Base-by-base conservation (phyloP, 2,888 invertebrate species). In the Tinea semifulvella region DNA sequence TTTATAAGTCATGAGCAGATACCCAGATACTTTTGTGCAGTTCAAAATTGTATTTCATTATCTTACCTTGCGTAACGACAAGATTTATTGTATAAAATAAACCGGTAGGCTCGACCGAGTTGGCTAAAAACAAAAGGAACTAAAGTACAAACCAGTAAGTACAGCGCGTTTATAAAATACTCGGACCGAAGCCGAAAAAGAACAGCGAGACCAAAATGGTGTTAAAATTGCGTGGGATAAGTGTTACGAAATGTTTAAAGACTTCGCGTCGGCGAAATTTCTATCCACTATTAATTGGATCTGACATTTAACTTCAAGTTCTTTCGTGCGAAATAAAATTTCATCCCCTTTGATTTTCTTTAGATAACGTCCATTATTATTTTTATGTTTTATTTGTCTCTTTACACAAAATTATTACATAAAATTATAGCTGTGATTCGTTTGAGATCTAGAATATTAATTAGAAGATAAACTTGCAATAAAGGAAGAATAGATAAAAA, bases 141-240 rank as follows among this genome's bases (percentile, higher is more conserved):
- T 7, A 31, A 14, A 14, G 11, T 14, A 31, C 31, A 13, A 7
- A 8, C 22, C 22, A 8, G 31, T 14, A n/a, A 31, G 31, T 7
- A n/a, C n/a, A n/a, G n/a, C n/a, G n/a, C 31, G 31, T 31, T 31
- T 31, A 13, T 31, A 31, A 31, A 31, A 31, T 13, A n/a, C 31
- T 31, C 13, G 31, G 31, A 13, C 4, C 31, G 31, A 31, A 10
- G 11, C 11, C 27, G 27, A 10, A 27, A 27, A 27, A 27, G 27
- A 7, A 27, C 27, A 10, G 14, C 10, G 31, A 4, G 7, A 11
- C 31, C 14, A 14, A 31, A 31, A 31, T 13, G 31, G 31, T 31
- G 31, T 31, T 4, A 11, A 22, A 22, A 22, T 22, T 22, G 13
- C n/a, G n/a, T 11, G n/a, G 31, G 31, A 31, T 31, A 31, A 31